A percentile compares a stretch with the other conserved stretches of the same genome.
Evolutionary conservation across 2,113 vertebrate genomes (phyloP).

Genomic region (Brachypodius melanocephalos): DNA sequence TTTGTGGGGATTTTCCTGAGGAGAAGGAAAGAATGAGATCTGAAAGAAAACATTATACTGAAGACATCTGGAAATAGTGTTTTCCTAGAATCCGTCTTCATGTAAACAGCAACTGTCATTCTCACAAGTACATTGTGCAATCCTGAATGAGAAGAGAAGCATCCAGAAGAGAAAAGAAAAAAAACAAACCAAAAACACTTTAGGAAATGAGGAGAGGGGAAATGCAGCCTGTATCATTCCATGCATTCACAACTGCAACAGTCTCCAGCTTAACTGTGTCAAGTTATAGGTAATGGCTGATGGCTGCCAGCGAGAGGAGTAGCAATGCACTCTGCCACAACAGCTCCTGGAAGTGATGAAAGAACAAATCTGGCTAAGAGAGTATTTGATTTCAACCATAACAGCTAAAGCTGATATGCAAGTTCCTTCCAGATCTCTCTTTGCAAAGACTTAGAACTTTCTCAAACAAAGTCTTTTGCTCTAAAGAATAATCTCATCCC

Average conservation of each 20-base stretch:
- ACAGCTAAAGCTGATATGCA: conserved; percentile 13
- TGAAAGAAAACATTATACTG: not conserved
- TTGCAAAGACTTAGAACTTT: not conserved
- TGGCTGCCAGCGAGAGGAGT: conserved; percentile 29
- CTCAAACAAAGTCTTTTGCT: not conserved
- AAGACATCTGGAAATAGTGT: not conserved
- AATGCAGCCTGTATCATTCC: not conserved
- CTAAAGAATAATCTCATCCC: not conserved
- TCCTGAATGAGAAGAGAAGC: not conserved
- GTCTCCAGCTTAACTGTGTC: conserved; percentile 22
- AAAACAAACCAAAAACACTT: not conserved
- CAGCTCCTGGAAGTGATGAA: conserved; percentile 43
- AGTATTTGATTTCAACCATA: conserved; percentile 31
- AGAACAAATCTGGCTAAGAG: conserved; percentile 42
- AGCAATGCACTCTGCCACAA: not conserved
- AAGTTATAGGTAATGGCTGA: conserved; percentile 1
- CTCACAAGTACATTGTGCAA: not conserved
- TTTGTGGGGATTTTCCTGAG: not conserved
- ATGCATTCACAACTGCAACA: not conserved
- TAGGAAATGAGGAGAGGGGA: not conserved
- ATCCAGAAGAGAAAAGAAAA: not conserved
- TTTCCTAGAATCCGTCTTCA: conserved; percentile 25
- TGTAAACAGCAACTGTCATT: not conserved
- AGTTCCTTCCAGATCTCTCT: not conserved
- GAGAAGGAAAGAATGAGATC: not conserved